Base-by-base conservation (phyloP, 2,797 vertebrate species). In the Pempheris klunzingeri region DNA sequence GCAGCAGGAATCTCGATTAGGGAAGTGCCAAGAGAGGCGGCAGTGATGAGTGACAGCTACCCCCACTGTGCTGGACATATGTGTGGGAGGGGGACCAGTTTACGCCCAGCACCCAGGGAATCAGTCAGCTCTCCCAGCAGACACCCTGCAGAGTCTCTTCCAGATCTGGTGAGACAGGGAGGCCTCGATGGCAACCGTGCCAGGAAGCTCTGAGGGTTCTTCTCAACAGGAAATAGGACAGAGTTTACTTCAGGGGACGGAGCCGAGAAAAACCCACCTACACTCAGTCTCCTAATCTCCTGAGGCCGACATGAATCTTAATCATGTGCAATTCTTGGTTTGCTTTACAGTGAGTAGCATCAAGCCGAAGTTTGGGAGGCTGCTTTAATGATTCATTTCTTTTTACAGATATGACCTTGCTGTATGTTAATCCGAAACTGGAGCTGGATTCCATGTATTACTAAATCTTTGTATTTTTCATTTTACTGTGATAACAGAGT, bases 71-170 rank as follows among this genome's bases (percentile, higher is more conserved):
- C 43, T 26, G 47, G 83, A 82, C 87, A 90, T 88, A 84, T 81
- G 81, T 88, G 72, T 80, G 83, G 83, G 82, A 86, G 82, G 80
- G n/a, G 68, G 72, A 73, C 24, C 1, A n/a, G 60, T 79, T 85
- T 70, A 60, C 44, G 71, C 39, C 62, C 44, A 39, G 73, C 66
- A 76, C 84, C 78, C 50, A 34, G 36, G 63, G 78, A 81, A 85
- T 68, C 57, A 63, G 63, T 72, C 66, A 34, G 71, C 60, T 77
- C 69, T 83, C 68, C 72, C 78, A 59, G 44, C 24, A 15, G 75
- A 62, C 14, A 3, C 68, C 65, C 64, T 0, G 22, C 66, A 73
- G 81, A 65, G 77, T 2, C 0, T 80, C 66, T 77, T n/a, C 53
- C 46, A 53, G 64, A 77, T 79, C 57, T 10, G 24, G 60, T 47